phyloP scores from a whole-genome alignment of 2,113 vertebrate species.

The Cyanocitta stelleri region DNA sequence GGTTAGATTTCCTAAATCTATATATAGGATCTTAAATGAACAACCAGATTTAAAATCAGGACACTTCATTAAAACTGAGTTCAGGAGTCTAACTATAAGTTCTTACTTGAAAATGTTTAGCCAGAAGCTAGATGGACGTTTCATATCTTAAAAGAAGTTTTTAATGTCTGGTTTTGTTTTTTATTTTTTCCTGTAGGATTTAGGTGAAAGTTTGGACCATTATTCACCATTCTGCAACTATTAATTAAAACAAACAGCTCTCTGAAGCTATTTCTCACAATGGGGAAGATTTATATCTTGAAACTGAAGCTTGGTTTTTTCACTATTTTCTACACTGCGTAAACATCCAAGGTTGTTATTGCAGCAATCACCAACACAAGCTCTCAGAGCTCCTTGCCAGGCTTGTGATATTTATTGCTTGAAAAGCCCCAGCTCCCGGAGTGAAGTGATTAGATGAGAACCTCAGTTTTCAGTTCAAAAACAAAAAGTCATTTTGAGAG shows the following conservation, averaged over 20 bases:
- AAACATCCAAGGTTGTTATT: conserved; percentile 53
- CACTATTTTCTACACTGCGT: conserved; percentile 14
- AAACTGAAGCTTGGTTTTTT: conserved; percentile 38
- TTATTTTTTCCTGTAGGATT: not conserved
- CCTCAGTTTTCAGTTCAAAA: not conserved
- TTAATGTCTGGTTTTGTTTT: not conserved
- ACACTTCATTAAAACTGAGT: not conserved
- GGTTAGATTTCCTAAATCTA: not conserved
- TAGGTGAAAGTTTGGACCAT: conserved; percentile 8
- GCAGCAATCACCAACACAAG: not conserved
- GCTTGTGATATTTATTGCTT: conserved; percentile 44
- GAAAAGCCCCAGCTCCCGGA: conserved; percentile 20
- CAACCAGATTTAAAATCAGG: not conserved
- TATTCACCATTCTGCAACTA: conserved; percentile 44
- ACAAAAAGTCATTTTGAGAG: not conserved
- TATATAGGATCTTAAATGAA: not conserved
- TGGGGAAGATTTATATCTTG: conserved; percentile 48
- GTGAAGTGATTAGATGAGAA: conserved; percentile 13
- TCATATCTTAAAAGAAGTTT: not conserved
- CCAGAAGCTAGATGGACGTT: not conserved
- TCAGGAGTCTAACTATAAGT: not conserved
- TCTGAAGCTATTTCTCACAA: conserved; percentile 45
- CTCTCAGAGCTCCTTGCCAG: conserved; percentile 23
- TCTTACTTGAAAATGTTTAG: not conserved
- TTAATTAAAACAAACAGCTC: conserved; percentile 58